Conservation (phyloP, 2,113 vertebrate genomes). For the Pica pica region DNA sequence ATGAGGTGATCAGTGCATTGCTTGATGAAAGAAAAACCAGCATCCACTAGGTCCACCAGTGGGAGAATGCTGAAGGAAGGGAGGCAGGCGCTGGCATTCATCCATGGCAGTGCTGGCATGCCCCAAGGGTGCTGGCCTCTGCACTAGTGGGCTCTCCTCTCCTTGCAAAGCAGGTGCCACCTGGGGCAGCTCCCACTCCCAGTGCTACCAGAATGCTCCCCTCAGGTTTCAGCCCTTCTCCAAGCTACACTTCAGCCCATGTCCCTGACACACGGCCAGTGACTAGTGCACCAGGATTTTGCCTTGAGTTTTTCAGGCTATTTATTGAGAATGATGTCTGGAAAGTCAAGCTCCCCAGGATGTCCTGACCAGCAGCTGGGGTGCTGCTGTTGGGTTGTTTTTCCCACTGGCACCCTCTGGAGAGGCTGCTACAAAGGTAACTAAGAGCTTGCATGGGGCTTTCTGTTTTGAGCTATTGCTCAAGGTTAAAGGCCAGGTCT, state of each 20-base stretch:
- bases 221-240: neutral
- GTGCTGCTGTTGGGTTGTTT: neutral
- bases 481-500: neutral
- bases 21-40: neutral
- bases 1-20: neutral
- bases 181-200: neutral
- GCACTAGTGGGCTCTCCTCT: neutral
- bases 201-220: neutral
- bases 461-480: neutral
- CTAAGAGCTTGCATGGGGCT: neutral
- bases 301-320: neutral
- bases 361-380: neutral
- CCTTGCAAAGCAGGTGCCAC: neutral
- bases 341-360: neutral
- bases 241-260: neutral
- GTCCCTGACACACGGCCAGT: accelerated
- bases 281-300: neutral
- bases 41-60: neutral
- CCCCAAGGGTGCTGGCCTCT: accelerated
- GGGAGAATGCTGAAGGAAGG: neutral
- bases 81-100: neutral
- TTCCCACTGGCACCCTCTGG: neutral
- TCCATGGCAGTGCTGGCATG: accelerated
- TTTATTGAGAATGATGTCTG: neutral
- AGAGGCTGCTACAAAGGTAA: neutral